phyloP scores from a whole-genome alignment of 2,113 vertebrate genomes.

The Platichthys flesus region DNA sequence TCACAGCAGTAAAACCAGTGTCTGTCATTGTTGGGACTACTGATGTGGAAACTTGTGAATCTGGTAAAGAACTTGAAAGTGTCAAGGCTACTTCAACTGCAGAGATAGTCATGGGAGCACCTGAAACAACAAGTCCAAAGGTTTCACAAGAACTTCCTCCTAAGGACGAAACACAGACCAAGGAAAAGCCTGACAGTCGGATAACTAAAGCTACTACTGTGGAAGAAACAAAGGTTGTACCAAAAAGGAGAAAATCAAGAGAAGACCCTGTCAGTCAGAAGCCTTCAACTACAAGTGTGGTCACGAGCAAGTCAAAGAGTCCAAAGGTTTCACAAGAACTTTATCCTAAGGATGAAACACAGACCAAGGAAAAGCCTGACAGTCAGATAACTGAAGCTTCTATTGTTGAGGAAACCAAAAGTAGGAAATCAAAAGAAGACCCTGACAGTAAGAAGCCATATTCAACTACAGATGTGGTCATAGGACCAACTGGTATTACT shows the following conservation, averaged over 20 bases:
- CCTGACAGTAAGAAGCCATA: neutral
- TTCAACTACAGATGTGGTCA: neutral
- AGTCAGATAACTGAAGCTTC: neutral
- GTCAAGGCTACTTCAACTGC: neutral
- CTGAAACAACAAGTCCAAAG: too few relatives aligned
- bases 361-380: neutral
- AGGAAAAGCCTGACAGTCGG: neutral
- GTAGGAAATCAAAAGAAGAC: neutral
- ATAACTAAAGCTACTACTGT: neutral
- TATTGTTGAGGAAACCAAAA: neutral
- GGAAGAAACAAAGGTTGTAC: neutral
- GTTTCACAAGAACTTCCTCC: neutral
- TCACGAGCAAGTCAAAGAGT: neutral
- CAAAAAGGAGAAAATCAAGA: neutral
- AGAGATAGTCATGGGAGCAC: too few relatives aligned
- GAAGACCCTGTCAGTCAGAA: too few relatives aligned
- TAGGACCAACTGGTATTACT: neutral
- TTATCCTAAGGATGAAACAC: neutral
- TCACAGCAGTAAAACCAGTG: neutral
- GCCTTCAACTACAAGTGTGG: too few relatives aligned
- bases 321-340: neutral
- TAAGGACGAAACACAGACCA: neutral
- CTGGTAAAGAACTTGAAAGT: neutral
- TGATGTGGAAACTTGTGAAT: neutral
- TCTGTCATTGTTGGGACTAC: neutral